Evolutionary conservation across 1,140 invertebrate genomes (phyloP).

Genomic region (Neodiprion pinetum): DNA sequence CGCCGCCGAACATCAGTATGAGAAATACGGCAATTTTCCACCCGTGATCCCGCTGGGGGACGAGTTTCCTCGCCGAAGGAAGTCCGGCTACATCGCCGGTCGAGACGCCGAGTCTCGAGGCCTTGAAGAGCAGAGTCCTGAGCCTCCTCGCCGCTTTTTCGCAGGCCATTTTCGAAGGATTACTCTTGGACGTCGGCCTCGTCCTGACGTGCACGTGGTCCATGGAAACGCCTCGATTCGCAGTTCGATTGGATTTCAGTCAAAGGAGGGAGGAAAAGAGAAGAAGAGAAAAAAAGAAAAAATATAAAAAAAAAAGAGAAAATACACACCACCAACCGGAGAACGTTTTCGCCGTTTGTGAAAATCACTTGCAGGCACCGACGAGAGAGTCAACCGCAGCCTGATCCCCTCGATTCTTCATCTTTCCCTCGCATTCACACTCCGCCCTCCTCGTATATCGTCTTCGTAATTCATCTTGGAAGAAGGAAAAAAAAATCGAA

Average conservation of each 20-base stretch:
- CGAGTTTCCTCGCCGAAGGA: constrained; percentile 50
- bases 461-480: too few relatives aligned
- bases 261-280: constrained; percentile 8
- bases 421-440: too few relatives aligned
- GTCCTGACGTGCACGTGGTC: constrained; percentile 52
- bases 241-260: not conserved
- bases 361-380: constrained; percentile 21
- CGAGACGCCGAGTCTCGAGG: constrained; percentile 50
- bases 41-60: constrained; percentile 54
- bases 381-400: not conserved
- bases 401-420: too few relatives aligned
- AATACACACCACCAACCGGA: constrained; percentile 18
- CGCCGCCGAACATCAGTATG: constrained; percentile 53
- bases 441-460: too few relatives aligned
- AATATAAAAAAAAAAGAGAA: too few relatives aligned
- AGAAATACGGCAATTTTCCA: constrained; percentile 57
- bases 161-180: constrained; percentile 54
- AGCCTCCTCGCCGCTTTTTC: constrained; percentile 54
- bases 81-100: constrained; percentile 49
- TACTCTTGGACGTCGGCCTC: constrained; percentile 45
- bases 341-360: not conserved
- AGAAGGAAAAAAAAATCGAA: too few relatives aligned
- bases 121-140: constrained; percentile 51
- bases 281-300: not conserved
- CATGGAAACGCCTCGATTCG: constrained; percentile 29